These are phyloP conservation scores for Drosophila meridiana DNA, from an alignment of 2,888 invertebrate species.

Conservation along the genomic window DNA sequence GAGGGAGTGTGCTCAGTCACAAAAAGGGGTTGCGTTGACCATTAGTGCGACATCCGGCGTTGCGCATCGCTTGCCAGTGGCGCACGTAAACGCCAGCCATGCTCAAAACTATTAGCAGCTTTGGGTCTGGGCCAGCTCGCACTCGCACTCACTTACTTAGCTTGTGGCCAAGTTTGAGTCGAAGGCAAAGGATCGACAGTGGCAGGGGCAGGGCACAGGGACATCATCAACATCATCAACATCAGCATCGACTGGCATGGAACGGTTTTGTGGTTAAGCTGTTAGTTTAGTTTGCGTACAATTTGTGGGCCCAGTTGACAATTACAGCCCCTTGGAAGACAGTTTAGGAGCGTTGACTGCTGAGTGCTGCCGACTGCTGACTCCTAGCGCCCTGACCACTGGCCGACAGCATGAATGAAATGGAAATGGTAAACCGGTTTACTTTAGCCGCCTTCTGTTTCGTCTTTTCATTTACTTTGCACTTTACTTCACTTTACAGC, in stretches of 20 bases:
- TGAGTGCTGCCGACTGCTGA: neutral
- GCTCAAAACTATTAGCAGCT: slow-evolving; percentile 72
- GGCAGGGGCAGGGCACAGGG: slow-evolving; percentile 13
- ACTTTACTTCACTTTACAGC: slow-evolving; percentile 58
- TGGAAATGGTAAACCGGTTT: slow-evolving; percentile 78
- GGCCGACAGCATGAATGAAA: slow-evolving; percentile 72
- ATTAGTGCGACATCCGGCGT: slow-evolving; percentile 84
- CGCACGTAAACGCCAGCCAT: slow-evolving; percentile 53
- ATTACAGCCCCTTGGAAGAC: slow-evolving; percentile 57
- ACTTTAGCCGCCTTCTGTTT: slow-evolving; percentile 44
- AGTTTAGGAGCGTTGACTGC: slow-evolving; percentile 7
- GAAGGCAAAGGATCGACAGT: slow-evolving; percentile 51
- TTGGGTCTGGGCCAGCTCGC: slow-evolving; percentile 37
- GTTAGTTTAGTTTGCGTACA: slow-evolving; percentile 81
- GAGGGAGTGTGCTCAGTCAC: neutral
- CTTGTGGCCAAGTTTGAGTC: slow-evolving; percentile 62
- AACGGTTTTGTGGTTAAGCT: slow-evolving; percentile 72
- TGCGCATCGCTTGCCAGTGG: slow-evolving; percentile 67
- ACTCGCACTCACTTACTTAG: slow-evolving; percentile 68
- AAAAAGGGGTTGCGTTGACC: slow-evolving; percentile 63
- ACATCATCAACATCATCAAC: slow-evolving; percentile 43
- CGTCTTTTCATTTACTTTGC: slow-evolving; percentile 75
- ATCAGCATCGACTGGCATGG: slow-evolving; percentile 42
- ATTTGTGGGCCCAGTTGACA: slow-evolving; percentile 77
- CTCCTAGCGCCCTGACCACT: slow-evolving; percentile 33